A percentile compares a stretch with the other conserved stretches of the same genome.
These are phyloP conservation scores for Lagopus muta DNA, from an alignment of 2,113 vertebrate genomes.

Conservation along the genomic window DNA sequence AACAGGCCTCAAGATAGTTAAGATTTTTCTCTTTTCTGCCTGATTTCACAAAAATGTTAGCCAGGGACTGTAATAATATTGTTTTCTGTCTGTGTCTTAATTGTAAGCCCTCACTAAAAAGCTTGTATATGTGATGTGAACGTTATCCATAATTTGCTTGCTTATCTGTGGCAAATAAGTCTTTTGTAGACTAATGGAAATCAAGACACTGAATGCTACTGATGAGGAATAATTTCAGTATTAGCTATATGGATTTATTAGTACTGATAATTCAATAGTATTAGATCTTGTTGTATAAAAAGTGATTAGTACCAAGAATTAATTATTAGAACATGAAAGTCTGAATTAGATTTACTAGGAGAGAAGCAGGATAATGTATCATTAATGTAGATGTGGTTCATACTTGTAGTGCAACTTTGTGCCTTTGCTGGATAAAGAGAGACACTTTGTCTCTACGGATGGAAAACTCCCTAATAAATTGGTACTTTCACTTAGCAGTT, in stretches of 20 bases:
- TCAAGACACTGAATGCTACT: not conserved
- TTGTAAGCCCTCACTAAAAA: not conserved
- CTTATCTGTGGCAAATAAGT: not conserved
- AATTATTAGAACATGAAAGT: not conserved
- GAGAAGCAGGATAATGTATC: not conserved
- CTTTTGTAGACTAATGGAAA: not conserved
- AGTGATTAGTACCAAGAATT: not conserved
- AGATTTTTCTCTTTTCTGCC: not conserved
- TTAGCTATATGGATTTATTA: not conserved
- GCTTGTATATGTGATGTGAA: not conserved
- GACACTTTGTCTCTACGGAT: not conserved
- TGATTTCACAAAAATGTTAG: not conserved
- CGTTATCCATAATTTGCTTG: not conserved
- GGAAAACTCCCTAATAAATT: not conserved
- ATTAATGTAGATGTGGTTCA: not conserved
- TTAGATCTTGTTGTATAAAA: not conserved
- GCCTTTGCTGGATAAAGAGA: not conserved
- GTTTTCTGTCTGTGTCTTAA: not conserved
- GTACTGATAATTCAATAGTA: not conserved
- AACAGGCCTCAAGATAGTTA: not conserved
- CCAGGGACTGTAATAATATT: not conserved
- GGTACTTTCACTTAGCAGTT: not conserved
- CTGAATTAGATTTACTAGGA: not conserved
- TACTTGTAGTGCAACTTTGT: not conserved
- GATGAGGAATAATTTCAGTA: not conserved